These are phyloP conservation scores for Orchesella cincta DNA, from an alignment of 1,140 invertebrate genomes.

Conservation along the genomic window DNA sequence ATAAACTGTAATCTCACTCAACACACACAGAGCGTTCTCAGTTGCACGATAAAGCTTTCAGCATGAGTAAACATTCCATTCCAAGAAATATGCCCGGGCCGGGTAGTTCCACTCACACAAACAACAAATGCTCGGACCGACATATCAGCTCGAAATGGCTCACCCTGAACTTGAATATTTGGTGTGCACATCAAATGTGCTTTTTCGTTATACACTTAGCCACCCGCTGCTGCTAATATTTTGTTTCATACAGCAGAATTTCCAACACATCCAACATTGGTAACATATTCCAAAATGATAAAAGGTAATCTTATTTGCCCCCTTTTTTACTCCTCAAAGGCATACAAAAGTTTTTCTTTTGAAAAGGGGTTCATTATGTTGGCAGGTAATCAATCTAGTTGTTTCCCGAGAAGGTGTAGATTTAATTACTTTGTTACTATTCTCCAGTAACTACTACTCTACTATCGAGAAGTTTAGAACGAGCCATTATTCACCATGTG, in stretches of 20 bases:
- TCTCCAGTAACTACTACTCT: too few relatives aligned
- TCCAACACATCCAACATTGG: not conserved
- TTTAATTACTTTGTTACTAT: slow-evolving; percentile 18
- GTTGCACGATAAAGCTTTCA: not conserved
- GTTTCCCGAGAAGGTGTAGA: not conserved
- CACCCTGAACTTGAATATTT: slow-evolving; percentile 8
- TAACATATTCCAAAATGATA: not conserved
- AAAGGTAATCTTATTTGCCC: not conserved
- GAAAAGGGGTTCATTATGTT: not conserved
- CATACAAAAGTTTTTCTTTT: not conserved
- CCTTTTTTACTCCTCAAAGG: not conserved
- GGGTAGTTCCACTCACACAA: not conserved
- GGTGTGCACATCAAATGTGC: too few relatives aligned
- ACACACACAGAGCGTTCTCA: not conserved
- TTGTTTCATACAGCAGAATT: not conserved
- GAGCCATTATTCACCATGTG: too few relatives aligned
- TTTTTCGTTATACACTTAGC: too few relatives aligned
- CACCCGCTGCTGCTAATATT: not conserved
- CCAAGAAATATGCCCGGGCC: slow-evolving; percentile 5
- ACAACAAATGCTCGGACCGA: too few relatives aligned
- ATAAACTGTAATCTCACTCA: too few relatives aligned
- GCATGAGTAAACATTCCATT: slow-evolving; percentile 14
- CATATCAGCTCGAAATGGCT: not conserved
- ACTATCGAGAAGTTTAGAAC: too few relatives aligned
- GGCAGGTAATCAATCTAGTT: slow-evolving; percentile 21